phyloP scores from a whole-genome alignment of 2,888 invertebrate species.

The Orchestes rusci region DNA sequence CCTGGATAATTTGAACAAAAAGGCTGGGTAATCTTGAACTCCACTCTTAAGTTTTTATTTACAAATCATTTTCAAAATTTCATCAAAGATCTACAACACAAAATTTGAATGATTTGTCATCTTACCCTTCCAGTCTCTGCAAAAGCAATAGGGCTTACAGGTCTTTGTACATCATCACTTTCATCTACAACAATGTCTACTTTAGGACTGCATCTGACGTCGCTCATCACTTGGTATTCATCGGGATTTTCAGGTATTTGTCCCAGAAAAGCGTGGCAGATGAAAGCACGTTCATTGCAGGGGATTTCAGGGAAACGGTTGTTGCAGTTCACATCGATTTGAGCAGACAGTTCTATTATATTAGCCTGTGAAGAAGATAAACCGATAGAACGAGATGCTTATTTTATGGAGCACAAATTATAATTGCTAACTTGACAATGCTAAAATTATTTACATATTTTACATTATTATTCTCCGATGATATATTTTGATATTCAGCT shows the following conservation, averaged over 20 bases:
- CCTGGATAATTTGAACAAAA: too few species aligned
- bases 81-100: too few species aligned
- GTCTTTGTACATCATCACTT: constrained; percentile 3
- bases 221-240: constrained; percentile 30
- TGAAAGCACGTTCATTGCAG: constrained; percentile 30
- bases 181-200: constrained; percentile 17
- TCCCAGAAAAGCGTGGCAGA: constrained; percentile 34
- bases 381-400: too few species aligned
- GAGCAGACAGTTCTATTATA: constrained; percentile 31
- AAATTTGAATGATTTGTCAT: too few species aligned
- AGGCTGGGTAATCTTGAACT: too few species aligned
- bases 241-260: constrained; percentile 24
- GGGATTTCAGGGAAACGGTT: constrained; percentile 29
- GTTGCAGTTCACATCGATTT: constrained; percentile 33
- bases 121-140: constrained; percentile 11
- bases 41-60: too few species aligned
- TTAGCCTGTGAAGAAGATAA: constrained; percentile 27
- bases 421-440: too few species aligned
- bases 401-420: too few species aligned
- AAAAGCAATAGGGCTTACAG: constrained; percentile 1
- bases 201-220: constrained; percentile 33
- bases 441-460: too few species aligned
- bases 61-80: too few species aligned
- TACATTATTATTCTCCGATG: too few species aligned
- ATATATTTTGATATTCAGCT: too few species aligned